phyloP scores from a whole-genome alignment of 2,113 vertebrate genomes.

The Vicugna pacos region DNA sequence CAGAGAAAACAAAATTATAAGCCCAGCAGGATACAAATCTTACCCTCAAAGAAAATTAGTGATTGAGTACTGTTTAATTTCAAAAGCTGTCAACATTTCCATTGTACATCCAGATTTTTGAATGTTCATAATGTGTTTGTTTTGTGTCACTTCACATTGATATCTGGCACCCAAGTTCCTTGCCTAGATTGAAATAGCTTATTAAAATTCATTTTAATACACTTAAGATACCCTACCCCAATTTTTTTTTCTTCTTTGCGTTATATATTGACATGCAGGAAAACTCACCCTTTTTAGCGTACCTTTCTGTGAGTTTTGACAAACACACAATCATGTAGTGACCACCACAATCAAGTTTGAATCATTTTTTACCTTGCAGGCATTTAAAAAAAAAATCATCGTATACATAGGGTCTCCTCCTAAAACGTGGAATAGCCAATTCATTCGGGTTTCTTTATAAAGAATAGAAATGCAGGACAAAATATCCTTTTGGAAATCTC shows the following conservation, averaged over 20 bases:
- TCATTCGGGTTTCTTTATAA: background rate
- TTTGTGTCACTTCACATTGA: constrained; percentile 68
- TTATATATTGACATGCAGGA: background rate
- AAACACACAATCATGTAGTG: background rate
- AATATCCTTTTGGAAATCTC: background rate
- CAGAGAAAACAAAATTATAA: constrained; percentile 78
- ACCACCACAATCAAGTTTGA: background rate
- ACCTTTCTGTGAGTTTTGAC: background rate
- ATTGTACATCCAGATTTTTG: constrained; percentile 68
- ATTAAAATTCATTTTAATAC: constrained; percentile 64
- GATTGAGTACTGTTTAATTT: constrained; percentile 65
- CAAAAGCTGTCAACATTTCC: constrained; percentile 63
- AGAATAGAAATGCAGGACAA: background rate
- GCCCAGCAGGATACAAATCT: constrained; percentile 63
- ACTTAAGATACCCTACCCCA: background rate
- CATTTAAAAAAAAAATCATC: background rate
- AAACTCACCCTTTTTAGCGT: background rate
- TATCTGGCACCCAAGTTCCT: constrained; percentile 61
- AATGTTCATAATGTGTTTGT: constrained; percentile 55
- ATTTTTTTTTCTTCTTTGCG: constrained; percentile 30
- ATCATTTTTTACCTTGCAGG: background rate
- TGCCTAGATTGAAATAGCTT: constrained; percentile 60
- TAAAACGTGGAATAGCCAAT: background rate
- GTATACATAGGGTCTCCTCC: background rate
- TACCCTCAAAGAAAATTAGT: constrained; percentile 66